Base-by-base conservation (phyloP, 2,113 vertebrate genomes). In the Notiomystis cincta region DNA sequence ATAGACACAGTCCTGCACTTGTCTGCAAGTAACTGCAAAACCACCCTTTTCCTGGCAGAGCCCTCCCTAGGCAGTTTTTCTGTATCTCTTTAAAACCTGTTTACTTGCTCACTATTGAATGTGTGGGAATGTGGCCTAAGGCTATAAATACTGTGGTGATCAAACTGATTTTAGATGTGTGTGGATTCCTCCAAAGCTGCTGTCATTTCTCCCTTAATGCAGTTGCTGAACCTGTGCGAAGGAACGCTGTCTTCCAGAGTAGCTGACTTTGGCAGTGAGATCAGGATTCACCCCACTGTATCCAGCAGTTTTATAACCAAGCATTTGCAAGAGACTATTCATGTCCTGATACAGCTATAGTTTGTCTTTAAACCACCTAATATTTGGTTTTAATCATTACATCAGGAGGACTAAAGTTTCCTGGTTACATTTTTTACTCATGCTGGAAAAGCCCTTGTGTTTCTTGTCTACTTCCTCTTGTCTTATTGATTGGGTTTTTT, bases 51-150 rank as follows among this genome's bases (percentile, higher is more conserved):
- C 56, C 93, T 94, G 79, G 90, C 92, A 93, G 69, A 75, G 64
- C 88, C 78, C 76, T 96, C 85, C 88, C 85, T 67, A 33, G 64
- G 53, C 83, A 48, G 56, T 90, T 94, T 90, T 89, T 67, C 79
- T 64, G 62, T 88, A 65, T 86, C 90, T 92, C 82, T 94, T 92
- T 83, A 95, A 93, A 96, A 95, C 71, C 79, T 90, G 85, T 93
- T 93, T 71, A 75, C 92, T 93, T 88, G 61, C 70, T 94, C 6
- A 6, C 75, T 94, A 22, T 76, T 60, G 87, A 90, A 86, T 28
- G 58, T 6, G 11, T 93, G 40, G 85, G 88, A 92, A 94, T 78
- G 82, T 90, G 80, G 77, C 95, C 92, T 87, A 45, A 64, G 95
- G 95, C 95, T 87, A 25, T 33, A 78, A 92, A 86, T 71, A 75